These are phyloP conservation scores for Apamea sordens DNA, from an alignment of 2,888 invertebrate genomes.

Conservation along the genomic window DNA sequence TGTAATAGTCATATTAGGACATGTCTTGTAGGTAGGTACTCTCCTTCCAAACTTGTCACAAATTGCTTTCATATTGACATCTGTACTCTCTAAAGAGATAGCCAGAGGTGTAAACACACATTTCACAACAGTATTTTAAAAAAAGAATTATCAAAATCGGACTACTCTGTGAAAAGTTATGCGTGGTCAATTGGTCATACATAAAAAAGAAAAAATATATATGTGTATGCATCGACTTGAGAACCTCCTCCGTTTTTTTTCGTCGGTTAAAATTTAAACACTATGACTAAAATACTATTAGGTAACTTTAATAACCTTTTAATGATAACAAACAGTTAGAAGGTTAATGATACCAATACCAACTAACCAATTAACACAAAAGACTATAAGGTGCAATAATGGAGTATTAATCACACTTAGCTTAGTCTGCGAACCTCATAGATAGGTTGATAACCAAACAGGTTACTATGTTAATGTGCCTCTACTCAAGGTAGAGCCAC, in stretches of 20 bases:
- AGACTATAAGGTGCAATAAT: background rate
- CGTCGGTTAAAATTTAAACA: too few species aligned
- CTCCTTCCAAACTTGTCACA: background rate
- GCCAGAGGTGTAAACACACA: background rate
- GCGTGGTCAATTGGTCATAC: too few species aligned
- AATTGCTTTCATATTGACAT: background rate
- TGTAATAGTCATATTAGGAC: background rate
- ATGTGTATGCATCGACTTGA: too few species aligned
- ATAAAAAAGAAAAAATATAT: too few species aligned
- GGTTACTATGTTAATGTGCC: slow-evolving; percentile 36
- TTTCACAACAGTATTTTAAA: slow-evolving; percentile 9
- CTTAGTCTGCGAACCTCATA: slow-evolving; percentile 3
- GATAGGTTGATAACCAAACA: slow-evolving; percentile 35
- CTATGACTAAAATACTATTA: background rate
- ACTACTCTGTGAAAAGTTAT: too few species aligned
- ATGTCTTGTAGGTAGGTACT: background rate
- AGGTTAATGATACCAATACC: too few species aligned
- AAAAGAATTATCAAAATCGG: too few species aligned
- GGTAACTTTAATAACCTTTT: too few species aligned
- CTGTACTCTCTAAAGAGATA: background rate
- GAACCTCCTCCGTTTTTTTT: too few species aligned
- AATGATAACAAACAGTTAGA: too few species aligned
- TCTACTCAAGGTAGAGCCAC: slow-evolving; percentile 26
- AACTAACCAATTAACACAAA: background rate
- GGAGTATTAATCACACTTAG: background rate